These are phyloP conservation scores for Drosophila tropicalis DNA, from an alignment of 1,140 invertebrate genomes.

Conservation along the genomic window DNA sequence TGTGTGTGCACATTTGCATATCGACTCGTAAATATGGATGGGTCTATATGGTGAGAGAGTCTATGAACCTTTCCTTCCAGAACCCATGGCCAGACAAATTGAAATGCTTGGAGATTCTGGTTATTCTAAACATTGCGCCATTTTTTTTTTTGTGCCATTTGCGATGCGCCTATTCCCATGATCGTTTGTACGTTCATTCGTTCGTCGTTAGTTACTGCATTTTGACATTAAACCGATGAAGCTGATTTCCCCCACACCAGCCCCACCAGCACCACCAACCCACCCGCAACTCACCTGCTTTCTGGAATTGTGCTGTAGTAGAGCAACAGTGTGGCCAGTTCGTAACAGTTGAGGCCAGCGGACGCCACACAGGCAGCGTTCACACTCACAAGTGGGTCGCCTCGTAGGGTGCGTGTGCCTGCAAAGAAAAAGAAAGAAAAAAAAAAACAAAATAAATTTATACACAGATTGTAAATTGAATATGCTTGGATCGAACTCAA, in stretches of 20 bases:
- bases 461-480: conserved; percentile 4
- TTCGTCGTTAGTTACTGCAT: conserved; percentile 26
- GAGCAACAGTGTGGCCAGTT: conserved; percentile 85
- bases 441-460: conserved; percentile 5
- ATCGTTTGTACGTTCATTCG: conserved; percentile 29
- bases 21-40: conserved; percentile 79
- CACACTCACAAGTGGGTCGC: conserved; percentile 84
- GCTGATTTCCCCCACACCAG: conserved; percentile 58
- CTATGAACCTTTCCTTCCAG: conserved; percentile 53
- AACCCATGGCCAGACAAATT: conserved; percentile 55
- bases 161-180: conserved; percentile 68
- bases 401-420: conserved; percentile 83
- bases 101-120: conserved; percentile 56
- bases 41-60: conserved; percentile 44
- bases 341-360: conserved; percentile 84
- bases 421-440: conserved; percentile 20
- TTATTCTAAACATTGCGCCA: conserved; percentile 9
- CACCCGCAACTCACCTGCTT: conserved; percentile 83
- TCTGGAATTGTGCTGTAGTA: conserved; percentile 85
- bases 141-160: conserved; percentile 15
- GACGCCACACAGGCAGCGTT: conserved; percentile 84
- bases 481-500: conserved; percentile 37
- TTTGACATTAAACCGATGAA: conserved; percentile 72
- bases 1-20: conserved; percentile 70
- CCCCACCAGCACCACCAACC: not conserved